Evolutionary conservation across 2,888 invertebrate species (phyloP), one percentile per base, ranked within the genome.

Genomic region (Diarsia rubi): DNA sequence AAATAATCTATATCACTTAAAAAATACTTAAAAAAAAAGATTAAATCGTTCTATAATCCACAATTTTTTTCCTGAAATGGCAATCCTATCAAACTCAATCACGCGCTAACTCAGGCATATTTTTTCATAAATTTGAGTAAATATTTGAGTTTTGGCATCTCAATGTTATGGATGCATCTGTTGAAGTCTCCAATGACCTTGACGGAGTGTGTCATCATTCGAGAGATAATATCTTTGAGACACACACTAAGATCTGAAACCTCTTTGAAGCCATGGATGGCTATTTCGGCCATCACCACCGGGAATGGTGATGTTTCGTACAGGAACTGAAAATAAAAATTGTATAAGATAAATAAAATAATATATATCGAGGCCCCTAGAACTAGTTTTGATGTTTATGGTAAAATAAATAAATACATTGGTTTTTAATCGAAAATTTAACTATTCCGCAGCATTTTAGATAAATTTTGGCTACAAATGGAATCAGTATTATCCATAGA

Each of bases 161-260:
- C 96, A 12, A 96, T 96, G 80, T 96, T 96, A 85, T 96, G 96
- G 79, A 96, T 96, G 84, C 96, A 96, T 42, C 95, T 91, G 88
- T 96, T 96, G 88, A 96, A 96, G 88, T 96, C 96, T 1, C 96
- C 96, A 21, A 96, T 96, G 67, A 96, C 96, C 86, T 96, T 96
- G 16, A 96, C 96, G 0, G 96, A 96, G 83, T 96, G 96, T 0
- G 96, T 96, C 96, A 96, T 96, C 96, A 96, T 96, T 57, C 96
- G 88, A 0, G 96, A 96, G 64, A 96, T 96, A 74, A 96, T 96
- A 81, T 96, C 96, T 66, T 96, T 96, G 21, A 96, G 92, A 73
- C 96, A 96, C 14, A 96, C 95, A 75, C 96, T 96, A 2, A 96
- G 88, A 80, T 96, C 96, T 2, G 96, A 96, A 0, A 96, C 96